Evolutionary conservation across 2,888 invertebrate genomes (phyloP), one percentile per base, ranked within the genome.

Genomic region (Hybos culiciformis): DNA sequence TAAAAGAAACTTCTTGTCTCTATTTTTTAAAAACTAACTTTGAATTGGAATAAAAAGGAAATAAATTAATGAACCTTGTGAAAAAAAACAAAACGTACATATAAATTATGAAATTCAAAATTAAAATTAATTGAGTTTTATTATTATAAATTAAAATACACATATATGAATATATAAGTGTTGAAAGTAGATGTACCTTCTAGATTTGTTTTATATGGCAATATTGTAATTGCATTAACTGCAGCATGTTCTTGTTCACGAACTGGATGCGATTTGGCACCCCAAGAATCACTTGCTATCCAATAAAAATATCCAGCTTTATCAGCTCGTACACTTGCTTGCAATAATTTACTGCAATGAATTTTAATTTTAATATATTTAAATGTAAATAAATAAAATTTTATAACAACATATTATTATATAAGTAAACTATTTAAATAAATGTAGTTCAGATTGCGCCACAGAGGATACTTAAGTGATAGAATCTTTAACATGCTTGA

Each of bases 281-380:
- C 80, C 80, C 80, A 80, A 1, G 78, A 78, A 60, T 80, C 80
- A 51, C 78, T 79, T 14, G 77, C 80, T 34, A 80, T 70, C 75
- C 79, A 81, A 54, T 77, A 70, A 53, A 77, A 79, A 47, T 77
- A 71, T 7, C 71, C 71, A 0, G 70, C 70, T 46, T 70, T 69
- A 58, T 75, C 73, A 6, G 73, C 73, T 21, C 72, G 66, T 40
- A 75, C 70, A 2, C 72, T 71, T 1, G 78, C 76, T 46, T 70
- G 68, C 19, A 78, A 1, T 67, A 36, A 36, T 36, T 56, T 52
- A 62, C 59, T 51, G 69, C 54, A 17, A 32, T 17, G 7, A 11
- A 8, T 24, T 24, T 24, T 24, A 24, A 7, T 8, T 24, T 8
- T 24, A 24, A 24, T 6, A 24, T 8, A 8, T 24, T 24, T 6